A percentile compares a stretch with the other conserved stretches of the same genome.
phyloP scores from a whole-genome alignment of 2,797 vertebrate species.

The Pipistrellus nathusii region DNA sequence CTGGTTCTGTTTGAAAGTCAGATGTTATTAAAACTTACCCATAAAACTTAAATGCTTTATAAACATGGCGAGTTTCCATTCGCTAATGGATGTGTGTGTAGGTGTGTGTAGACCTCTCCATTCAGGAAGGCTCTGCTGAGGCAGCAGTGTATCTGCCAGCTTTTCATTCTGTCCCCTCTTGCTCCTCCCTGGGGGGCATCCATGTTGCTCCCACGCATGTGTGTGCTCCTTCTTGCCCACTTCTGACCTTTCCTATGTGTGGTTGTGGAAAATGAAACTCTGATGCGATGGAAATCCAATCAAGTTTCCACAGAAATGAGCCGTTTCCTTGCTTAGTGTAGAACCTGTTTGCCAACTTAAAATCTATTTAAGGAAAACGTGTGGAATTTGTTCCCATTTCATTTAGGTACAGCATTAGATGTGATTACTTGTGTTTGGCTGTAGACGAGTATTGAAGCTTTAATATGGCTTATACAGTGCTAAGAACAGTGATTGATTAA shows the following conservation, averaged over 20 bases:
- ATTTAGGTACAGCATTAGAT: neutral
- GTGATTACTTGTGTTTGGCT: slow-evolving; percentile 31
- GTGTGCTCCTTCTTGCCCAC: neutral
- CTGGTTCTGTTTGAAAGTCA: neutral
- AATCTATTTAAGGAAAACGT: neutral
- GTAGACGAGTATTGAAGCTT: slow-evolving; percentile 34
- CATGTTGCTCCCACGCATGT: neutral
- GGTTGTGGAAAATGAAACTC: slow-evolving; percentile 30
- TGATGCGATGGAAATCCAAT: slow-evolving; percentile 8
- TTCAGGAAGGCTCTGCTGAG: neutral
- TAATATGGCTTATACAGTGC: slow-evolving; percentile 34
- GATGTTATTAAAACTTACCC: neutral
- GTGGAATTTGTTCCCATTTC: slow-evolving; percentile 34
- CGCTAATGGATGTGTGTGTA: neutral
- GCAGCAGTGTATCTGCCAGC: neutral
- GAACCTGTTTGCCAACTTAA: slow-evolving; percentile 37
- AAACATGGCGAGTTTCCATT: neutral
- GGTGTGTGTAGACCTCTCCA: neutral
- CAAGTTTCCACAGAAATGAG: slow-evolving; percentile 53
- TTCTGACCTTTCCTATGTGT: neutral
- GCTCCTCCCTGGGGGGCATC: neutral
- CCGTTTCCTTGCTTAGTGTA: neutral
- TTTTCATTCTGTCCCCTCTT: neutral
- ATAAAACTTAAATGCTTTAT: neutral
- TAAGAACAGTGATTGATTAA: slow-evolving; percentile 52